Evolutionary conservation across 2,113 vertebrate species (phyloP).

Genomic region (Ceratotherium simum): DNA sequence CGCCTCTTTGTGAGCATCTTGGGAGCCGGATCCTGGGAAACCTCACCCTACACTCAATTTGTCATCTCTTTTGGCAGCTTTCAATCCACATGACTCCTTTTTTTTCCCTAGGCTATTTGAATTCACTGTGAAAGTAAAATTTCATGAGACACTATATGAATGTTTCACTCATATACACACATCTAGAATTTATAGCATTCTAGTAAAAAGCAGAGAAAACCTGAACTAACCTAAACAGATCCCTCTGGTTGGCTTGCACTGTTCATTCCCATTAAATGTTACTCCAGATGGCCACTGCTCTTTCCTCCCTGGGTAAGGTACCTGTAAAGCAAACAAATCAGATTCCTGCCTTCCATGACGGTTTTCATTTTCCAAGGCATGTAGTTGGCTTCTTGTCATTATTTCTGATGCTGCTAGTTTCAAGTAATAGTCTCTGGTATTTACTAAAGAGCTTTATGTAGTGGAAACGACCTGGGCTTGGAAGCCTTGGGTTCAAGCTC

Average conservation of each 20-base stretch:
- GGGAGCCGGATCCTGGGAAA: not conserved
- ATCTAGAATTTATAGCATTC: conserved; percentile 52
- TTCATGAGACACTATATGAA: not conserved
- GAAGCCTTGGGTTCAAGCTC: not conserved
- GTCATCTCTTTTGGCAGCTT: not conserved
- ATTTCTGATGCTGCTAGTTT: not conserved
- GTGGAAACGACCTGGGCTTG: not conserved
- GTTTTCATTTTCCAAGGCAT: not conserved
- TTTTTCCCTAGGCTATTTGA: not conserved
- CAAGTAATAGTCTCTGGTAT: not conserved
- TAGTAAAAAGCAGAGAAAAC: conserved; percentile 13
- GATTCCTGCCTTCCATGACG: not conserved
- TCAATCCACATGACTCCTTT: not conserved
- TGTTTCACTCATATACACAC: conserved; percentile 23
- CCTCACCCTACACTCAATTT: not conserved
- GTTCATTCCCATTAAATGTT: not conserved
- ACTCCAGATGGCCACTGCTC: not conserved
- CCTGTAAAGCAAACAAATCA: not conserved
- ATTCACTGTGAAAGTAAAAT: conserved; percentile 48
- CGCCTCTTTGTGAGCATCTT: not conserved
- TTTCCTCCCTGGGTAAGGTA: not conserved
- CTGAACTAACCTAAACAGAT: not conserved
- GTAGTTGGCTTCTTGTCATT: conserved; percentile 2
- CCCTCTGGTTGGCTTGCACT: not conserved
- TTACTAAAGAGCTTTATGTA: not conserved